These are phyloP conservation scores for Orthonevra nobilis DNA, from an alignment of 2,888 invertebrate species.

Conservation along the genomic window DNA sequence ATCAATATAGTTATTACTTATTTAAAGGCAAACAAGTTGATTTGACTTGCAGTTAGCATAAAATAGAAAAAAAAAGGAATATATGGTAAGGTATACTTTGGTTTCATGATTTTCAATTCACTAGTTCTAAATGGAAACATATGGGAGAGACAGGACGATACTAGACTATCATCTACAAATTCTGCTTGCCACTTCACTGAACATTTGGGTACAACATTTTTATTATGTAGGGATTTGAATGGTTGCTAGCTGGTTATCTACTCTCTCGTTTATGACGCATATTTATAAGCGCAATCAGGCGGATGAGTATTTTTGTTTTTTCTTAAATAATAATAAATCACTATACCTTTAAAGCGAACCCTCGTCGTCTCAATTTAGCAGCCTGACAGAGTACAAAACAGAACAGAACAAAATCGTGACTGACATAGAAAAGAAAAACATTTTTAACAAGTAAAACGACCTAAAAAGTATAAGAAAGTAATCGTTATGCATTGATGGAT, in stretches of 20 bases:
- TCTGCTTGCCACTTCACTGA: conserved; percentile 6
- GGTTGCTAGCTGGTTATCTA: conserved; percentile 13
- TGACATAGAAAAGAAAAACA: too few species aligned
- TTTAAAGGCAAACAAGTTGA: too few species aligned
- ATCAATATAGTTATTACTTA: too few species aligned
- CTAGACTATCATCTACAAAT: conserved; percentile 8
- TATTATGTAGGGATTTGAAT: background rate
- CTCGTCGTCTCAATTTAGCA: conserved; percentile 76
- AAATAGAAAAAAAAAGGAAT: too few species aligned
- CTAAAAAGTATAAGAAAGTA: too few species aligned
- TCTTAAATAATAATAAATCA: conserved; percentile 33
- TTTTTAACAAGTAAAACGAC: too few species aligned
- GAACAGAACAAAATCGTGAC: conserved; percentile 2
- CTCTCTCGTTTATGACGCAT: conserved; percentile 6
- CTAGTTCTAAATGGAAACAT: too few species aligned
- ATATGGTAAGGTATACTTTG: too few species aligned
- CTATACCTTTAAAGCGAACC: conserved; percentile 78
- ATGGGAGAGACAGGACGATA: conserved; percentile 1
- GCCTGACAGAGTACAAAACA: conserved; percentile 71
- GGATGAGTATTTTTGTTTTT: conserved; percentile 20
- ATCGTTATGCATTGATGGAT: too few species aligned
- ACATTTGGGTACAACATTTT: conserved; percentile 19
- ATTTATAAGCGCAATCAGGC: conserved; percentile 10
- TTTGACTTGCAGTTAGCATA: too few species aligned
- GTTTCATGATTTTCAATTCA: too few species aligned